Percentiles rank a stretch among this genome's conserved stretches.
phyloP scores from a whole-genome alignment of 2,113 vertebrate genomes.

The Erythrocercus mccallii region DNA sequence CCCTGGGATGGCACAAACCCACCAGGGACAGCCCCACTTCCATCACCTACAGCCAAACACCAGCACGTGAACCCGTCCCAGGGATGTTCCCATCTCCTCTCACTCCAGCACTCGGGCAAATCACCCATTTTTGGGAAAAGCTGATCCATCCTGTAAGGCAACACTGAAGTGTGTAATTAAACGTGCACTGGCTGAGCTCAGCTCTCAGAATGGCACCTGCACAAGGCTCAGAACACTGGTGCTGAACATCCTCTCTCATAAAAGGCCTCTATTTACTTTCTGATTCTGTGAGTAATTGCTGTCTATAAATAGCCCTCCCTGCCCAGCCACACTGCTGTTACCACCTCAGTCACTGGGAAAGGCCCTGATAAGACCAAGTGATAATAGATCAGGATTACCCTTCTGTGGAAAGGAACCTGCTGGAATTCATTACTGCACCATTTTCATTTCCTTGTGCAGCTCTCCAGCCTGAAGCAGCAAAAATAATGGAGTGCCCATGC shows the following conservation, averaged over 20 bases:
- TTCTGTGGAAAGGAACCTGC: background rate
- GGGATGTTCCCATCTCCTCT: background rate
- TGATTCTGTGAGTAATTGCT: background rate
- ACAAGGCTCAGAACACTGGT: background rate
- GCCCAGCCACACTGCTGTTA: background rate
- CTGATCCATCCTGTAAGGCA: background rate
- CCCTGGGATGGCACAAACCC: background rate
- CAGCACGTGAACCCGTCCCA: background rate
- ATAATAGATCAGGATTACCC: background rate
- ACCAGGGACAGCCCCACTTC: background rate
- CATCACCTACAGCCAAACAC: background rate
- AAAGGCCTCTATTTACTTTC: background rate
- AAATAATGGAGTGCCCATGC: background rate
- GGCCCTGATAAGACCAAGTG: background rate
- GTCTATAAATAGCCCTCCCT: background rate
- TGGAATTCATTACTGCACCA: background rate
- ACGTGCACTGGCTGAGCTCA: background rate
- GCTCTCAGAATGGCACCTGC: background rate
- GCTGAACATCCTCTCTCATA: background rate
- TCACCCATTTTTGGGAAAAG: background rate
- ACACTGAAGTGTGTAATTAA: accelerated
- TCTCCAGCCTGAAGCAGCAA: background rate
- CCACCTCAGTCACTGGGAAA: background rate
- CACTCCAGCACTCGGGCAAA: background rate
- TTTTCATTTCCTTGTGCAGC: background rate